Evolutionary conservation across 2,113 vertebrate genomes (phyloP).

Genomic region (Hippocampus mohnikei): DNA sequence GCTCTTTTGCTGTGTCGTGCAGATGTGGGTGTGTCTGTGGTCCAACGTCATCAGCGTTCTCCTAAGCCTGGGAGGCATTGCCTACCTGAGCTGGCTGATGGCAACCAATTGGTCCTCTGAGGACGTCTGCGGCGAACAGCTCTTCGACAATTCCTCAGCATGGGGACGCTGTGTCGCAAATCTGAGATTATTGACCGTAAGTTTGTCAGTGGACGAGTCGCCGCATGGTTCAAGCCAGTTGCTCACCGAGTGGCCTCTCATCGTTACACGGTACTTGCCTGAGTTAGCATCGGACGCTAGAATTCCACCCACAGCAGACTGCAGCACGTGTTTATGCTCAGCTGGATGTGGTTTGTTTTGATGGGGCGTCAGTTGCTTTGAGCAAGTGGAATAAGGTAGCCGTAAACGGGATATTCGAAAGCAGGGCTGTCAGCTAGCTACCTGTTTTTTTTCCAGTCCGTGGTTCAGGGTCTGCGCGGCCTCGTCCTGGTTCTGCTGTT

Average conservation of each 20-base stretch:
- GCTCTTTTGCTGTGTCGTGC: neutral
- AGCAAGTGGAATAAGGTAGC: no score
- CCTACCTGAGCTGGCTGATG: slow-evolving; percentile 1
- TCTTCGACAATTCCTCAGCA: fast-evolving
- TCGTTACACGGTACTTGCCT: no score
- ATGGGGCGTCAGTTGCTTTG: no score
- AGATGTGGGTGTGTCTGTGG: neutral
- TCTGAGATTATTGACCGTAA: neutral
- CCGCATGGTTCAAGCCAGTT: no score
- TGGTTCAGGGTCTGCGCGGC: neutral
- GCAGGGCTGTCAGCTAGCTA: no score
- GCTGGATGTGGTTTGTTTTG: no score
- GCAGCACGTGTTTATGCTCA: no score
- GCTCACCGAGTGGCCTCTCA: no score
- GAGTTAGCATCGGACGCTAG: no score
- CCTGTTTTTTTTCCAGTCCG: neutral
- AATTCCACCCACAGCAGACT: no score
- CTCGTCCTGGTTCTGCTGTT: neutral
- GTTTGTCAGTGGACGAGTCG: neutral
- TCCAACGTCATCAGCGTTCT: neutral
- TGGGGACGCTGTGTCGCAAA: fast-evolving
- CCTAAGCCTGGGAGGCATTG: neutral
- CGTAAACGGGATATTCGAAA: no score
- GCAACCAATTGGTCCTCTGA: neutral
- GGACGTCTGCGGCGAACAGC: neutral